Percentiles rank a stretch among this genome's conserved stretches.
phyloP scores from a whole-genome alignment of 2,888 invertebrate species.

The Hyposoter didymator region DNA sequence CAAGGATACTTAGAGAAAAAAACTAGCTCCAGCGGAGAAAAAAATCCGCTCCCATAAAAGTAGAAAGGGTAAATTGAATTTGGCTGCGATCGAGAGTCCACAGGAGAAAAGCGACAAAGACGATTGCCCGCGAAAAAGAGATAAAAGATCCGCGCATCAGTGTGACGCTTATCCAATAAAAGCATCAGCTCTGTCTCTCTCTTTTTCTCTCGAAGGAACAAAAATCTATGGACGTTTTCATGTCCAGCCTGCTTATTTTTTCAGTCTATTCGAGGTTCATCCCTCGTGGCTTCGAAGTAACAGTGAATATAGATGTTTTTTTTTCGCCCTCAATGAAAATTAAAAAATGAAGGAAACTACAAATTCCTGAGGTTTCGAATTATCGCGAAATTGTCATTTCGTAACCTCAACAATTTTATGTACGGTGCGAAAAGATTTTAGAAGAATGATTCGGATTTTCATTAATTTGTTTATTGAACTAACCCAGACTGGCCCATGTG shows the following conservation, averaged over 20 bases:
- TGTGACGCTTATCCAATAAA: constrained; percentile 65
- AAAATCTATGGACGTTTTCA: constrained; percentile 16
- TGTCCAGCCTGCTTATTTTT: neutral
- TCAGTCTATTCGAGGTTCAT: no score
- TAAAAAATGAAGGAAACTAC: no score
- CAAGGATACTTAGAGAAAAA: constrained; percentile 41
- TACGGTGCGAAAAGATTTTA: neutral
- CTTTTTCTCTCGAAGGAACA: neutral
- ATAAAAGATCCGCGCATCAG: constrained; percentile 38
- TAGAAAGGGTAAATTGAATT: constrained; percentile 63
- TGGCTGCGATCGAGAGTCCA: constrained; percentile 63
- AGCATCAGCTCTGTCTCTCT: neutral
- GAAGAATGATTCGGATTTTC: neutral
- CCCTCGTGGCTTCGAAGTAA: no score
- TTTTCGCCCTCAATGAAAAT: no score
- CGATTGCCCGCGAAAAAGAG: constrained; percentile 50
- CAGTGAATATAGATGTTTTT: no score
- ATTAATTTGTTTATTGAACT: neutral
- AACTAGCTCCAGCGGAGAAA: constrained; percentile 24
- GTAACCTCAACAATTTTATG: no score
- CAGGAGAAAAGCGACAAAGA: constrained; percentile 57
- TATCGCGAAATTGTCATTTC: no score
- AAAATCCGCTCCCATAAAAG: constrained; percentile 28
- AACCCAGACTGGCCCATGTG: neutral
- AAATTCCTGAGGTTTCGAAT: no score